Percentiles rank a stretch among this genome's conserved stretches.
These are phyloP conservation scores for Allacma fusca DNA, from an alignment of 2,888 invertebrate species.

Conservation along the genomic window DNA sequence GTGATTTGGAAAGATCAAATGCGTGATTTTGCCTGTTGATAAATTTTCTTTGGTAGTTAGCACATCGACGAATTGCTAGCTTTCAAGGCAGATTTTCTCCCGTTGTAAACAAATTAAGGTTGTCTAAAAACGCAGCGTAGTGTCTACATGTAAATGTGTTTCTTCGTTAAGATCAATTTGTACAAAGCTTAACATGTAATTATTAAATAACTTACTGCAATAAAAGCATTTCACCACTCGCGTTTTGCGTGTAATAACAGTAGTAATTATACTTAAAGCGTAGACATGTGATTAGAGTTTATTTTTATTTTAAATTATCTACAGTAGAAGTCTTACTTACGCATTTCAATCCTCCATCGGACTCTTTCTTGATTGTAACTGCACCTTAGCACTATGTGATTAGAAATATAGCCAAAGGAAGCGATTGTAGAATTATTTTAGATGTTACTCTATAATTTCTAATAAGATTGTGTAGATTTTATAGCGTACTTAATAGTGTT, in stretches of 20 bases:
- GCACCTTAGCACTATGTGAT: constrained; percentile 14
- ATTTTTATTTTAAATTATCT: too few species aligned
- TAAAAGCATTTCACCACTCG: background rate
- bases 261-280: too few species aligned
- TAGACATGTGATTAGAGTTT: too few species aligned
- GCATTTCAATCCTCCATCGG: background rate
- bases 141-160: background rate
- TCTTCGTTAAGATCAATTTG: constrained; percentile 10
- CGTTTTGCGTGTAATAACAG: too few species aligned
- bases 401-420: constrained; percentile 9
- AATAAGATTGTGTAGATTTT: too few species aligned
- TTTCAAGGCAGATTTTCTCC: background rate
- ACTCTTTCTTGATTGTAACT: background rate
- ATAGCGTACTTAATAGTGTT: too few species aligned
- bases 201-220: constrained; percentile 17
- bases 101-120: background rate
- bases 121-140: constrained; percentile 2
- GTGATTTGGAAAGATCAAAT: constrained; percentile 13
- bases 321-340: background rate
- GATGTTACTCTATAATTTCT: too few species aligned
- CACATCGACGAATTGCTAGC: background rate
- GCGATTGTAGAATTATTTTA: background rate
- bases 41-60: background rate
- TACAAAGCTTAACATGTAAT: constrained; percentile 22
- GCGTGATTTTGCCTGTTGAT: constrained; percentile 18